Conservation (phyloP, 1,140 invertebrate species). For the Charaxes varanes region DNA sequence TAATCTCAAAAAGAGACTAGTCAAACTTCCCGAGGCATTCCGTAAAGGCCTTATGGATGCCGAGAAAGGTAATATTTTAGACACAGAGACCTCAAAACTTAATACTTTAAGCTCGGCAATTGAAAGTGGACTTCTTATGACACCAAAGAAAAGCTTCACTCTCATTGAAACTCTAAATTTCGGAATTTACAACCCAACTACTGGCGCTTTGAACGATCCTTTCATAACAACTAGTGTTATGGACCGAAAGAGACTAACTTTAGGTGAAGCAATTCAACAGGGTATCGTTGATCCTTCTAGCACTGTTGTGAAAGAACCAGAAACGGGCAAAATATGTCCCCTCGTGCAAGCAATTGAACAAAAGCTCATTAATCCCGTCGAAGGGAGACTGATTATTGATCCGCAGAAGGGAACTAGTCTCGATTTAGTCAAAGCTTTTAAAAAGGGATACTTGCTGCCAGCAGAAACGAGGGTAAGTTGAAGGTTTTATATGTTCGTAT, state of each 20-base stretch:
- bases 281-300: constrained; percentile 90
- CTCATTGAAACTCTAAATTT: constrained; percentile 89
- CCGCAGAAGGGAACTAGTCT: constrained; percentile 78
- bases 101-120: constrained; percentile 83
- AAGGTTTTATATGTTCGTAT: constrained; percentile 20
- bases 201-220: constrained; percentile 86
- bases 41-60: constrained; percentile 90
- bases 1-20: constrained; percentile 84
- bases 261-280: constrained; percentile 84
- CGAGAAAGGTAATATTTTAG: constrained; percentile 88
- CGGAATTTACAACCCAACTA: constrained; percentile 87
- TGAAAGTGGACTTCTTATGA: constrained; percentile 84
- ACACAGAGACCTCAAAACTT: constrained; percentile 87
- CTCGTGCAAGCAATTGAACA: constrained; percentile 86
- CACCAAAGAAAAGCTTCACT: constrained; percentile 83
- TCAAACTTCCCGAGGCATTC: constrained; percentile 90
- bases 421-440: constrained; percentile 90
- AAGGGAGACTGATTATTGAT: constrained; percentile 81
- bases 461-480: constrained; percentile 94
- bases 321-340: constrained; percentile 82
- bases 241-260: constrained; percentile 80
- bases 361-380: constrained; percentile 83
- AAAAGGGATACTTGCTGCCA: constrained; percentile 89
- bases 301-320: constrained; percentile 87
- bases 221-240: constrained; percentile 81